Evolutionary conservation across 2,113 vertebrate species (phyloP).

Genomic region (Isichthys henryi): DNA sequence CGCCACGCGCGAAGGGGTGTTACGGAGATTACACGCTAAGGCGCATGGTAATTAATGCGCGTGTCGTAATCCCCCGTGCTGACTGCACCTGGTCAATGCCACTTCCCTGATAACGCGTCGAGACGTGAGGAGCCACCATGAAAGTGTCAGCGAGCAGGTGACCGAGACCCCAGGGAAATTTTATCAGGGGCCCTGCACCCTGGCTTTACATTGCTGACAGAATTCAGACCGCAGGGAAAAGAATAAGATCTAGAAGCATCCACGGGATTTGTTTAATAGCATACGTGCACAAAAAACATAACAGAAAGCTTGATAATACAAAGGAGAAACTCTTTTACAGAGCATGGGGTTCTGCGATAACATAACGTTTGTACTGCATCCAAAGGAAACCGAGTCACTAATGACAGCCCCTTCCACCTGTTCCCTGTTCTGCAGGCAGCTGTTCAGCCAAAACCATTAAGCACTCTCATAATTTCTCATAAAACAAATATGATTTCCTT

Average conservation of each 20-base stretch:
- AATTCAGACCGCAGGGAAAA: neutral
- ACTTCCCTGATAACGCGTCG: neutral
- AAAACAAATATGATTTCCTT: neutral
- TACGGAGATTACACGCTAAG: neutral
- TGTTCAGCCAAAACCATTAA: neutral
- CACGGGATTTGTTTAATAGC: neutral
- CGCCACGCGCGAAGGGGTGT: conserved; percentile 3
- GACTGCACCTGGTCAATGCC: neutral
- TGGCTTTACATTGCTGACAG: neutral
- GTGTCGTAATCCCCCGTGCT: neutral
- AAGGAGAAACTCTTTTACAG: neutral
- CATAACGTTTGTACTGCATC: neutral
- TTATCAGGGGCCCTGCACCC: neutral
- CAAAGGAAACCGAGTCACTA: neutral
- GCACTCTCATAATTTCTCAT: neutral
- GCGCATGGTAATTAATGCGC: neutral
- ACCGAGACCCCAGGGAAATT: neutral
- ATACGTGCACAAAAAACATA: neutral
- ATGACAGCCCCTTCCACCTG: neutral
- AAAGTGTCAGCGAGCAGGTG: neutral
- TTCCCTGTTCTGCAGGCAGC: neutral
- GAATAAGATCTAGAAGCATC: neutral
- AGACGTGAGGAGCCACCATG: neutral
- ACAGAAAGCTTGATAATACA: neutral
- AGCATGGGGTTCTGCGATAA: neutral